phyloP scores from a whole-genome alignment of 2,797 vertebrate genomes.

The Anguilla anguilla region DNA sequence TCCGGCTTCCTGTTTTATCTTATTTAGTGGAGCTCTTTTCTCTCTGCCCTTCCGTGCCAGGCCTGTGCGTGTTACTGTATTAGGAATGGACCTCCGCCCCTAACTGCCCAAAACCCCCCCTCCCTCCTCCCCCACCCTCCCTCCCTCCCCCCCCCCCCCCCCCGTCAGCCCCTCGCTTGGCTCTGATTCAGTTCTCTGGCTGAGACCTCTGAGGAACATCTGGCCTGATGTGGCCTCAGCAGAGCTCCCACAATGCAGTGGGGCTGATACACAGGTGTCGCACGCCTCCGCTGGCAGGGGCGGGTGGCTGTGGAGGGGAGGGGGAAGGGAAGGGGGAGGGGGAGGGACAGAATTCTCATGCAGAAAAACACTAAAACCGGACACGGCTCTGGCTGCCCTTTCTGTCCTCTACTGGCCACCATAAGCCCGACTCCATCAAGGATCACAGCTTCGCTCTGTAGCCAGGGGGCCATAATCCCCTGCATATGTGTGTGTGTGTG shows the following conservation, averaged over 20 bases:
- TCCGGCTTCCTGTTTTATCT: conserved; percentile 67
- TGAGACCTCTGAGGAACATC: conserved; percentile 46
- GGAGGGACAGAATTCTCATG: neutral
- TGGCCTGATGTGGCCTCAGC: conserved; percentile 35
- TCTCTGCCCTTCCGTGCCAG: conserved; percentile 41
- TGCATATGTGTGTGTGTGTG: conserved; percentile 21
- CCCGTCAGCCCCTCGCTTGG: neutral
- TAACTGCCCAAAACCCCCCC: conserved; percentile 26
- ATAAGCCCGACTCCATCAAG: neutral
- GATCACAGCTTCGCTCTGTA: conserved; percentile 39
- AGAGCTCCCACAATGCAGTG: conserved; percentile 24
- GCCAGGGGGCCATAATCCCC: neutral
- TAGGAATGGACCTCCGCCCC: conserved; percentile 37
- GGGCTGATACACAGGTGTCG: conserved; percentile 61
- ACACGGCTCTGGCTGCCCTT: neutral
- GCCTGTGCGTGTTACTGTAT: conserved; percentile 49
- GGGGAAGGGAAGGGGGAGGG: neutral
- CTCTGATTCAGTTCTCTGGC: conserved; percentile 43
- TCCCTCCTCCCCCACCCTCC: conserved; percentile 21
- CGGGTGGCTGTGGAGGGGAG: neutral
- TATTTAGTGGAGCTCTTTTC: neutral
- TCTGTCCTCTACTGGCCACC: neutral
- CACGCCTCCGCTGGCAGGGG: conserved; percentile 27
- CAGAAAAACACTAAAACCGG: neutral
- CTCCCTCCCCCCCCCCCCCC: neutral